These are phyloP conservation scores for Poeciliopsis presidionis DNA, from an alignment of 2,797 vertebrate species.

Conservation along the genomic window DNA sequence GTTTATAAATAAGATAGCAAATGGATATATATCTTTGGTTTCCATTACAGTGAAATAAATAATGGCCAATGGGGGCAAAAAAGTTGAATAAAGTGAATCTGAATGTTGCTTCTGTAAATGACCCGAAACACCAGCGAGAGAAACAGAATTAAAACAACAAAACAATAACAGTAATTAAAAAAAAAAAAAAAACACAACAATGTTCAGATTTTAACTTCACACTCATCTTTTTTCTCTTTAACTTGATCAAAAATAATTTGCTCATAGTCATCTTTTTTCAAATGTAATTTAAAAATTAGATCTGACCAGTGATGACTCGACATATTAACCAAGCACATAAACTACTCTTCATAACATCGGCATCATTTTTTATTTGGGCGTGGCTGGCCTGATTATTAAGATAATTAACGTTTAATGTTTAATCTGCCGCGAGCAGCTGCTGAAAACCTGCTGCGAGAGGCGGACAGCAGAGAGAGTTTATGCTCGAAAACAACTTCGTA, in stretches of 20 bases:
- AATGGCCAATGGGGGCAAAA: background rate
- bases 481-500: background rate
- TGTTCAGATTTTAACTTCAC: background rate
- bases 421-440: slow-evolving; percentile 25
- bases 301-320: background rate
- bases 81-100: background rate
- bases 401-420: slow-evolving; percentile 21
- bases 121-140: background rate
- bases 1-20: too few relatives aligned
- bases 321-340: background rate
- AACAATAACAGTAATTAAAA: background rate
- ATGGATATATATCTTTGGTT: background rate
- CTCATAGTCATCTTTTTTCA: background rate
- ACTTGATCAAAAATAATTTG: background rate
- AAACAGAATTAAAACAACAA: background rate
- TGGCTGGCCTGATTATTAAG: slow-evolving; percentile 24
- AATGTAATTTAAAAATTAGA: background rate
- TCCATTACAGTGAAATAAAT: background rate
- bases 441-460: background rate
- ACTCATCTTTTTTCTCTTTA: background rate
- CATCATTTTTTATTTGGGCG: slow-evolving; percentile 40
- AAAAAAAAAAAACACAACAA: too few relatives aligned
- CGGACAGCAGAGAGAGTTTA: too few relatives aligned
- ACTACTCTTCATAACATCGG: background rate
- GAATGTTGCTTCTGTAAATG: background rate